phyloP scores from a whole-genome alignment of 2,113 vertebrate species.

The Dinomys branickii region DNA sequence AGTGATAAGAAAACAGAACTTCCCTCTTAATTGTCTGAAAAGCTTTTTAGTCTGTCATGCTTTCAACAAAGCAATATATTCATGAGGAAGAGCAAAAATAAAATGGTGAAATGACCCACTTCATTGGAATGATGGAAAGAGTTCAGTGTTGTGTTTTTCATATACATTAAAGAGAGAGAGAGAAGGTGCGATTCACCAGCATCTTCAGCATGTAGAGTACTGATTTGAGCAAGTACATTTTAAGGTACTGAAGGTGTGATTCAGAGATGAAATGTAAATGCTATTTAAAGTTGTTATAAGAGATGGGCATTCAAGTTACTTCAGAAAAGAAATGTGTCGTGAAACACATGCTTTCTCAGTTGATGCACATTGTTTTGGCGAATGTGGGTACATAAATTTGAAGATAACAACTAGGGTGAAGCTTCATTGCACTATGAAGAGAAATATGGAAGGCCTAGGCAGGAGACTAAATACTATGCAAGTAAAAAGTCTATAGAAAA shows the following conservation, averaged over 20 bases:
- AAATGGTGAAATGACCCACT: not conserved
- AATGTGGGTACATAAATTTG: not conserved
- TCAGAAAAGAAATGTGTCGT: not conserved
- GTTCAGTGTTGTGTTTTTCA: not conserved
- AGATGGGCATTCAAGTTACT: not conserved
- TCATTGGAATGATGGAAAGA: not conserved
- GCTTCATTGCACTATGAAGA: not conserved
- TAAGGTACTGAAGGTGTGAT: not conserved
- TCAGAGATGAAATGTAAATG: not conserved
- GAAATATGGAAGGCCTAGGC: not conserved
- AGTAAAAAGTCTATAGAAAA: not conserved
- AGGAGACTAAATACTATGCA: not conserved
- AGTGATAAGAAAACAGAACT: not conserved
- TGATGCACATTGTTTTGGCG: not conserved
- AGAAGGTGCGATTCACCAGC: not conserved
- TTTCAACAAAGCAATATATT: not conserved
- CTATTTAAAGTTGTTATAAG: not conserved
- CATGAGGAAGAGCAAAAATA: not conserved
- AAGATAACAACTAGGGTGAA: not conserved
- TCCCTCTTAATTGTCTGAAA: not conserved
- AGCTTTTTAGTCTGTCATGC: not conserved
- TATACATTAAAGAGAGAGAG: not conserved
- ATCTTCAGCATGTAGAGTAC: not conserved
- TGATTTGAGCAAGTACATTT: not conserved
- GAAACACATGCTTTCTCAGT: not conserved